Conservation (phyloP, 2,113 vertebrate genomes). For the Corydoras maculifer region DNA sequence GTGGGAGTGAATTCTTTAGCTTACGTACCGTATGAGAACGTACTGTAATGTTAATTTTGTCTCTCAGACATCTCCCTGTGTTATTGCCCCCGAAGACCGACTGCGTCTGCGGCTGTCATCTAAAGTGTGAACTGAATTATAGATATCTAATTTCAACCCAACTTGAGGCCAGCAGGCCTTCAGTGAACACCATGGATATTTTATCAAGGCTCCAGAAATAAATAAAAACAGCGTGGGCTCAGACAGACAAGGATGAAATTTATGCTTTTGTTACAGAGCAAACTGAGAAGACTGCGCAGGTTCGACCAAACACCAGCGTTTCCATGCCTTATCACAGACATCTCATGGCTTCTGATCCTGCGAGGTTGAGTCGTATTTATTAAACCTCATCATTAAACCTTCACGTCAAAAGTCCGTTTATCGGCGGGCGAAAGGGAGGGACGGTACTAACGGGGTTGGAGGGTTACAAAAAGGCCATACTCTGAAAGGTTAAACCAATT, state of each 20-base stretch:
- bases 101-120: slow-evolving; percentile 57
- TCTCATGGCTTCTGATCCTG: too few species aligned
- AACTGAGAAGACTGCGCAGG: slow-evolving; percentile 7
- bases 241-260: slow-evolving; percentile 39
- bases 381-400: not conserved
- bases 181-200: slow-evolving; percentile 68
- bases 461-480: slow-evolving; percentile 39
- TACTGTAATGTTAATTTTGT: slow-evolving; percentile 10
- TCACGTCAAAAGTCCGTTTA: slow-evolving; percentile 2
- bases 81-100: slow-evolving; percentile 51
- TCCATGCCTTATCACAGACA: too few species aligned
- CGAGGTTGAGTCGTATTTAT: too few species aligned
- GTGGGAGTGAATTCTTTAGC: not conserved
- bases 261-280: slow-evolving; percentile 27
- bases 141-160: slow-evolving; percentile 73
- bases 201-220: slow-evolving; percentile 58
- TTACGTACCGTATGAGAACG: not conserved
- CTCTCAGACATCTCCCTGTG: not conserved
- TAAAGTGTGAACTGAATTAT: slow-evolving; percentile 72
- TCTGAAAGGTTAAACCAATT: slow-evolving; percentile 41
- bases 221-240: slow-evolving; percentile 64
- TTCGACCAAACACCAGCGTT: too few species aligned
- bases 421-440: not conserved
- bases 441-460: slow-evolving; percentile 32
- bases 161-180: slow-evolving; percentile 63